Percentiles rank a stretch among this genome's conserved stretches.
These are phyloP conservation scores for Entomyzon cyanotis DNA, from an alignment of 2,113 vertebrate genomes.

Conservation along the genomic window DNA sequence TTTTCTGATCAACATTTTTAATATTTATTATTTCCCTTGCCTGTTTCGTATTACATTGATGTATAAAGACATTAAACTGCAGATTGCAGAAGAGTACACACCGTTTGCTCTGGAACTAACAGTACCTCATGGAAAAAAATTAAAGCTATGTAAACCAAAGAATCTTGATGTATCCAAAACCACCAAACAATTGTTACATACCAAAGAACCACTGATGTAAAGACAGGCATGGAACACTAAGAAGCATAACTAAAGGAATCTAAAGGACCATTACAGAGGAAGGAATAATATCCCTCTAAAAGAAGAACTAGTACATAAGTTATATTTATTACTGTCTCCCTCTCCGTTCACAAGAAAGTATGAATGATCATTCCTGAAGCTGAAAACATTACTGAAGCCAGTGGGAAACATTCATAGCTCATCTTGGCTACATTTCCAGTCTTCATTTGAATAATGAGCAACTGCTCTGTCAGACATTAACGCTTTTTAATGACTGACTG, in stretches of 20 bases:
- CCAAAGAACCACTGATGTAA: neutral
- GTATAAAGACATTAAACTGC: neutral
- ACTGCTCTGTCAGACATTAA: conserved; percentile 60
- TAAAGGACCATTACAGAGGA: neutral
- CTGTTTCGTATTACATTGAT: neutral
- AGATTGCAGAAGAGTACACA: neutral
- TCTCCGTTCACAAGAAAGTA: conserved; percentile 46
- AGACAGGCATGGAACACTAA: neutral
- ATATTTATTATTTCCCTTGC: neutral
- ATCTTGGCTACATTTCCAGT: conserved; percentile 40
- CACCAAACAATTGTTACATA: neutral
- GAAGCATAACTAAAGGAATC: neutral
- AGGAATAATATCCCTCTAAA: neutral
- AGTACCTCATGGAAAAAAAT: neutral
- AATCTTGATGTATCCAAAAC: neutral
- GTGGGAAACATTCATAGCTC: conserved; percentile 42
- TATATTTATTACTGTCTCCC: neutral
- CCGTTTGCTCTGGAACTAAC: neutral
- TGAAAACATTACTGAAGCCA: conserved; percentile 4
- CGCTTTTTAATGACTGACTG: conserved; percentile 33
- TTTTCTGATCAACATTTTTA: neutral
- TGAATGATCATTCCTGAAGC: conserved; percentile 44
- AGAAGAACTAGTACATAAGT: neutral
- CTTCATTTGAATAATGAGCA: conserved; percentile 42
- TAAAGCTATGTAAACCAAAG: neutral